Evolutionary conservation across 2,113 vertebrate genomes (phyloP), one percentile per base, ranked within the genome.

Genomic region (Sebastes schlegelii): DNA sequence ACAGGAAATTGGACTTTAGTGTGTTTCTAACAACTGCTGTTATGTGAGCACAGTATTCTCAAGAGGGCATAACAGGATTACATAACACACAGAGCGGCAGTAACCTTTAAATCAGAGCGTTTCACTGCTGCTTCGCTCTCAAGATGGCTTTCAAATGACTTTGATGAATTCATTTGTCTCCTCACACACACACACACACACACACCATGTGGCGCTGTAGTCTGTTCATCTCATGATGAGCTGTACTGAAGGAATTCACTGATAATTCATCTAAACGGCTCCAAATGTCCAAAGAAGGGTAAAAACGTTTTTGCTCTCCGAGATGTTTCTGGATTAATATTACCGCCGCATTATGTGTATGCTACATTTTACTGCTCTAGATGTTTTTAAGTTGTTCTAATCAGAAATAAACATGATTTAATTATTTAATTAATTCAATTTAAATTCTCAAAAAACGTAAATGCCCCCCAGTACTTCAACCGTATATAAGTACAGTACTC

Each of bases 91-190:
- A 46, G 78, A 87, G 84, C 21, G 80, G 71, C 74, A 67, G 79
- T 34, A 84, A 34, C 34, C 34, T 34, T 34, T 34, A 34, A 80
- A 89, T 86, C 48, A 34, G 51, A 63, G 64, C 63, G 5, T 72
- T 82, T 86, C 68, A 61, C 78, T 52, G 82, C 77, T 43, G 78
- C 80, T 21, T 62, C 76, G 86, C 79, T 83, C 57, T 83, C 19
- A 85, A 90, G 82, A 88, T 78, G 88, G 81, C 69, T 89, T 85
- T 90, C 80, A 70, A 79, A 65, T 83, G 89, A 88, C 89, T 88
- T 88, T 89, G 88, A 92, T 91, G 81, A 85, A 91, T 92, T 88
- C 34, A 89, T 92, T 78, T 84, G 86, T 88, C 71, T 79, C 66
- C 84, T 80, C 58, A 43, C 42, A 45, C 62, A 64, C 62, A 64